Conservation (phyloP, 2,888 invertebrate genomes). For the Acrobasis repandana region DNA sequence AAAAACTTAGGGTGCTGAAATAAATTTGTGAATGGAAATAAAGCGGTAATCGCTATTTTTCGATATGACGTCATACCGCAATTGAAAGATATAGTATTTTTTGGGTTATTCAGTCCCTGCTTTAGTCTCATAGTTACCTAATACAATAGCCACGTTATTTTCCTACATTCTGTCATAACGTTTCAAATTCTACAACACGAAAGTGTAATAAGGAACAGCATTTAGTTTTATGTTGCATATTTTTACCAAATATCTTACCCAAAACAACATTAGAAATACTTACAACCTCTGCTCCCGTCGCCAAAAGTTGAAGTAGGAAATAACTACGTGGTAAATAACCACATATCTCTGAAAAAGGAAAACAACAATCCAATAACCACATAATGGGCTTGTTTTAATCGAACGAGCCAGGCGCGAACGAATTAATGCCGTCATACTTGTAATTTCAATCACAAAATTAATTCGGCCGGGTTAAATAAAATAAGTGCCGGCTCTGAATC, state of each 20-base stretch:
- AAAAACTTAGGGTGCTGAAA: too few species aligned
- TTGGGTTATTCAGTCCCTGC: too few species aligned
- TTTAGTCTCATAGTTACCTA: too few species aligned
- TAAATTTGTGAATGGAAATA: too few species aligned
- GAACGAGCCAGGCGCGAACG: conserved; percentile 61
- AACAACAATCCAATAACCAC: conserved; percentile 39
- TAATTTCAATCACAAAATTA: conserved; percentile 81
- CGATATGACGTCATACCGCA: too few species aligned
- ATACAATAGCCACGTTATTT: too few species aligned
- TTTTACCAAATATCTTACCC: not conserved
- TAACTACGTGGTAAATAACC: not conserved
- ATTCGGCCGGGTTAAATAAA: conserved; percentile 77
- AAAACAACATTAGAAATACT: conserved; percentile 1
- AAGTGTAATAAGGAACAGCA: not conserved
- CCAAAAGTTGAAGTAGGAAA: not conserved
- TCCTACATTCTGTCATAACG: too few species aligned
- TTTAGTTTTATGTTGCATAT: not conserved
- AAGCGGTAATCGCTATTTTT: too few species aligned
- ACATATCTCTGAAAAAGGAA: conserved; percentile 22
- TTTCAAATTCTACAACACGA: conserved; percentile 26
- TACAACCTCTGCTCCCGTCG: not conserved
- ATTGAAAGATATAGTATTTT: too few species aligned
- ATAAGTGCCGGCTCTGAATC: conserved; percentile 74
- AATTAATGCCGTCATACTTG: conserved; percentile 67
- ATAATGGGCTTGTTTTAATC: conserved; percentile 59